Conservation (phyloP, 2,888 invertebrate genomes). For the Xylophagus ater region DNA sequence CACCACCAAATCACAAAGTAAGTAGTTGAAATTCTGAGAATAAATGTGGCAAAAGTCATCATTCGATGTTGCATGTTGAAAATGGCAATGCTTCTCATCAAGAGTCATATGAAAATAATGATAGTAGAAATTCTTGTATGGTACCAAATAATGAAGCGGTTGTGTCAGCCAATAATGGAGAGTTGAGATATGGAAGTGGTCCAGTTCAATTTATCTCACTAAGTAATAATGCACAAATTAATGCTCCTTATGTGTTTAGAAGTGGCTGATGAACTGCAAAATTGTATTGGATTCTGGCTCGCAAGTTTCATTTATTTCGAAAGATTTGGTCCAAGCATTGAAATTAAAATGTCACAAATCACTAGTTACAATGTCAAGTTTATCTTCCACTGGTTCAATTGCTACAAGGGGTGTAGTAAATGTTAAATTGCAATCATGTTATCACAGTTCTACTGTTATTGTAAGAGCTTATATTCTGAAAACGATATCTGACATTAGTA, state of each 20-base stretch:
- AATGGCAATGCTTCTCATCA: background rate
- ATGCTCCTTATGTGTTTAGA: background rate
- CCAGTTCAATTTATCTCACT: too few relatives aligned
- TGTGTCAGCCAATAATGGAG: too few relatives aligned
- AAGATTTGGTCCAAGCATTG: background rate
- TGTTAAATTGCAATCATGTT: background rate
- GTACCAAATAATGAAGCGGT: too few relatives aligned
- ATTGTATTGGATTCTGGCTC: background rate
- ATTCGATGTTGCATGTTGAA: background rate
- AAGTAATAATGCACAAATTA: too few relatives aligned
- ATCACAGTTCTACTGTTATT: background rate
- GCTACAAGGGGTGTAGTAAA: background rate
- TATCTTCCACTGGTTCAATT: background rate
- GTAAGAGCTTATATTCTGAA: background rate
- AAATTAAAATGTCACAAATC: background rate
- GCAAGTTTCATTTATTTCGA: background rate
- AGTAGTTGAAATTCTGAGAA: background rate
- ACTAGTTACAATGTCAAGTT: background rate
- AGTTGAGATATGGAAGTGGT: too few relatives aligned
- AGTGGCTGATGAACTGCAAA: background rate
- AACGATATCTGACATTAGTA: background rate
- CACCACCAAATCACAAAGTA: background rate
- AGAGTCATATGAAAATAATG: too few relatives aligned
- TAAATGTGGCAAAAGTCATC: background rate
- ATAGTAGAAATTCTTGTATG: too few relatives aligned